Percentiles rank a stretch among this genome's conserved stretches.
phyloP scores from a whole-genome alignment of 1,140 invertebrate genomes.

The Laodelphax striatellus region DNA sequence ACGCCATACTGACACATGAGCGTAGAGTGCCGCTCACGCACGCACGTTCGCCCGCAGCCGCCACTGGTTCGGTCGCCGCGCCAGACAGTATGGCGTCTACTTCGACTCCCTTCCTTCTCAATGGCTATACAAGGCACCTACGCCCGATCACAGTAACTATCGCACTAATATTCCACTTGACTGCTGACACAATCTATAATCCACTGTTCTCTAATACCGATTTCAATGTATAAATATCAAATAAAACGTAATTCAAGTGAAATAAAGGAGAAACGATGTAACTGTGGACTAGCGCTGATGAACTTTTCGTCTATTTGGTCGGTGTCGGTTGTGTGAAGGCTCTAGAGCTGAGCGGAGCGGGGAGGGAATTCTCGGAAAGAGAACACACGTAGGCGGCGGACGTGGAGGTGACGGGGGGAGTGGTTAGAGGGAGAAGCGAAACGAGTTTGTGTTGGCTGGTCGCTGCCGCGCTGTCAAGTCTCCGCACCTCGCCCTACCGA shows the following conservation, averaged over 20 bases:
- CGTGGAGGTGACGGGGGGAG: constrained; percentile 19
- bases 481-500: background rate
- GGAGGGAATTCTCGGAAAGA: constrained; percentile 20
- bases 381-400: constrained; percentile 20
- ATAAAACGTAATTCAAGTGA: too few species aligned
- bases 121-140: constrained; percentile 10
- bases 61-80: too few species aligned
- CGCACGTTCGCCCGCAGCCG: background rate
- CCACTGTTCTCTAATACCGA: background rate
- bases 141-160: background rate
- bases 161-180: background rate
- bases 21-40: constrained; percentile 1
- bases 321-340: too few species aligned
- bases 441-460: constrained; percentile 25
- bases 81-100: constrained; percentile 1
- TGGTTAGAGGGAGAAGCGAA: constrained; percentile 22
- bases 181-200: background rate
- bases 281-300: background rate
- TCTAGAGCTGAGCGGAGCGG: too few species aligned
- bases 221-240: too few species aligned
- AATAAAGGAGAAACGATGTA: background rate
- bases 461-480: constrained; percentile 10
- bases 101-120: too few species aligned
- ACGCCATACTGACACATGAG: constrained; percentile 8
- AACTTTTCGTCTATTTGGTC: background rate